Evolutionary conservation across 92 coral and sea anemone genomes (phyloP), one percentile per base, ranked within the genome.

Genomic region (Palythoa grandiflora): DNA sequence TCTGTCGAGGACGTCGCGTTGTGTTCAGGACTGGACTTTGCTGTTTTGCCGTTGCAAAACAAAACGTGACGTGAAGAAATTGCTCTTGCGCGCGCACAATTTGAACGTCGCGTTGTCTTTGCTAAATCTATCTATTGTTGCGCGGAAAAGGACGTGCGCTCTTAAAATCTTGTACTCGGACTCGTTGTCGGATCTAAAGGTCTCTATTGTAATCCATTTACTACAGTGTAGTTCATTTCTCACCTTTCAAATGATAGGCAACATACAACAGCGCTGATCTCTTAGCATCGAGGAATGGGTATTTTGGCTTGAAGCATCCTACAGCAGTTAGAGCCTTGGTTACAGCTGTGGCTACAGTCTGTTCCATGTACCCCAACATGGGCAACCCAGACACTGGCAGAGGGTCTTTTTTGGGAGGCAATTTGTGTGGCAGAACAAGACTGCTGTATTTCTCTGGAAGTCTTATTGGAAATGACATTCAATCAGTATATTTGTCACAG

Each of bases 281-380:
- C 93, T 92, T 93, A 83, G 96, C 97, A 79, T 92, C 95, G 17
- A 97, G 87, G 83, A 93, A 97, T 21, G 98, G 98, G 88, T 95
- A 97, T 87, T 97, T 97, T 36, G 98, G 98, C 71, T 97, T 97
- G 47, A 94, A 95, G 84, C 98, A 97, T 5, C 99, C 99, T 38
- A 94, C 98, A 1, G 98, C 94, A n/a, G 99, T 97, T 17, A 95
- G 88, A 1, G 98, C 97, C 86, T 95, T 97, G 21, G 94, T 93
- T 63, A 97, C 84, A 28, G 97, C 99, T 16, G 89, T 92, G n/a
- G 99, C 92, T 39, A 92, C 98, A 4, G 98, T 95, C 90, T 97
- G 99, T 70, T 97, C 99, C 96, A 97, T 92, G 92, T 89, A 97
- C 5, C 99, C 99, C 19, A 97, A 83, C 99, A 97, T 95, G 50